Evolutionary conservation across 2,113 vertebrate genomes (phyloP).

Genomic region (Danio rerio): DNA sequence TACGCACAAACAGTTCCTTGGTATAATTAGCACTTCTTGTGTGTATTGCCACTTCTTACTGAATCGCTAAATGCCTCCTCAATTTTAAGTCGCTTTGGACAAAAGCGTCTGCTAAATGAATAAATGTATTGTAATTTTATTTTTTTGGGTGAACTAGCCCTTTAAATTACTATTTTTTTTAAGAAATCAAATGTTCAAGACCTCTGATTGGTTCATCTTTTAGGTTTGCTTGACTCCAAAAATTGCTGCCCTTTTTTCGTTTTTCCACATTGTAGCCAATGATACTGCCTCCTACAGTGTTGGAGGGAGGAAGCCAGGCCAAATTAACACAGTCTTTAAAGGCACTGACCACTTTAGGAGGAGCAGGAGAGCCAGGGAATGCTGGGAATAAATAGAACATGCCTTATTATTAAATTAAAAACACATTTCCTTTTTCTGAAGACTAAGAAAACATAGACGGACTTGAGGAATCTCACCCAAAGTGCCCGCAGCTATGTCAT

Average conservation of each 20-base stretch:
- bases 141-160: too few species aligned
- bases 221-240: slow-evolving; percentile 81
- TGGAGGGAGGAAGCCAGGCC: slow-evolving; percentile 79
- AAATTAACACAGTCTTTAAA: slow-evolving; percentile 81
- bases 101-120: too few species aligned
- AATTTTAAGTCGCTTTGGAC: too few species aligned
- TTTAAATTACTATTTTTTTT: not conserved
- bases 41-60: too few species aligned
- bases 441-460: not conserved
- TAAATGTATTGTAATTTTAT: too few species aligned
- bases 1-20: too few species aligned
- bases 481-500: slow-evolving; percentile 79
- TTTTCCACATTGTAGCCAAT: slow-evolving; percentile 87
- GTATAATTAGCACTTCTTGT: too few species aligned
- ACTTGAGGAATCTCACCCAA: slow-evolving; percentile 73
- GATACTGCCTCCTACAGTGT: slow-evolving; percentile 78
- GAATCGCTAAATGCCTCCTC: too few species aligned
- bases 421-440: not conserved
- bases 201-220: slow-evolving; percentile 76
- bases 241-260: slow-evolving; percentile 83
- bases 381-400: slow-evolving; percentile 66
- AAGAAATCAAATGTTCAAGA: slow-evolving; percentile 51
- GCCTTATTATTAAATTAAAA: not conserved
- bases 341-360: slow-evolving; percentile 79
- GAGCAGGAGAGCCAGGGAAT: slow-evolving; percentile 78